Evolutionary conservation across 1,140 invertebrate species (phyloP), one percentile per base, ranked within the genome.

Genomic region (Hycleus phaleratus): DNA sequence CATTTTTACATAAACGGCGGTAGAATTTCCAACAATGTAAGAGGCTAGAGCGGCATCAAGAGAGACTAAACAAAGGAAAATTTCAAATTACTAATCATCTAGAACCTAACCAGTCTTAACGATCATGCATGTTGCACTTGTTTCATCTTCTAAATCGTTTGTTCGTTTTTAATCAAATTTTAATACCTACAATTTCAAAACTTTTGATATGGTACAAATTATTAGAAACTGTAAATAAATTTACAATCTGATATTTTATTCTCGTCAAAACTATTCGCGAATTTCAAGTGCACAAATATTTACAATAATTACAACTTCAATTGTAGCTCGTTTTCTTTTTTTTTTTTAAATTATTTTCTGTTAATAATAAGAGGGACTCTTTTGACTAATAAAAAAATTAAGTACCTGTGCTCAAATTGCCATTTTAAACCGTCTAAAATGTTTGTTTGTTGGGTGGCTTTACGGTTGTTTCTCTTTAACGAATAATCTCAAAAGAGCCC

Each of bases 31-130:
- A 42, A 7, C 40, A 10, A 42, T 7, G 6, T 39, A 6, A 39
- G 10, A 39, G 1, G 10, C 6, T 39, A 39, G 6, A 39, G 10
- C 40, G 4, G 2, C 10, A 11, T 42, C 10, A 42, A 42, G 40
- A n/a, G n/a, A 10, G 11, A 3, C 1, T 4, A 42, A 42, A 42
- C 11, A 42, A n/a, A 42, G 11, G 9, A 42, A 42, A 42, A 9
- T 50, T 46, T 57, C 58, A 58, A 59, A 61, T 42, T 54, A 59
- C 61, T 50, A 46, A 51, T 58, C 43, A 66, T 61, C 65, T 70
- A 68, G 56, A 62, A 55, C 46, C 68, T 70, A 71, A 70, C 68
- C 69, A 71, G 69, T 71, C 69, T 71, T 71, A 66, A 68, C 60
- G 59, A 64, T 63, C 68, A 65, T 68, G 66, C 58, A 67, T 66